Percentiles rank a stretch among this genome's conserved stretches.
phyloP scores from a whole-genome alignment of 2,888 invertebrate genomes.

The Mythimna impura region DNA sequence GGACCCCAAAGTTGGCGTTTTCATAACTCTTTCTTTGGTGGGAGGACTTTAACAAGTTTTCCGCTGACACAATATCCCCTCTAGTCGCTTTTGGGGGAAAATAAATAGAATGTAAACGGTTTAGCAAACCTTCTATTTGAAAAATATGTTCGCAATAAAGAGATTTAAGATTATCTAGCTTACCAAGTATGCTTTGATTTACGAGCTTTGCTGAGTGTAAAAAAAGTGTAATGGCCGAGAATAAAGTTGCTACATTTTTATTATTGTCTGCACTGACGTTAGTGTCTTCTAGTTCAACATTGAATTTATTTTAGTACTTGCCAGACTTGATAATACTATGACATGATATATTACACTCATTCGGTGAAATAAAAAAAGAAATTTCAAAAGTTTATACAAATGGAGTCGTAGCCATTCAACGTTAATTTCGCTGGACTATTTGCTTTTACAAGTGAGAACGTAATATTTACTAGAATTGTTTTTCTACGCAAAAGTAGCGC shows the following conservation, averaged over 20 bases:
- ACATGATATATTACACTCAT: constrained; percentile 28
- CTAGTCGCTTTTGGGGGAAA: constrained; percentile 60
- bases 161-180: constrained; percentile 62
- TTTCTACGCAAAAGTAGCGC: neutral
- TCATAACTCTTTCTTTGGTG: constrained; percentile 86
- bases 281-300: constrained; percentile 37
- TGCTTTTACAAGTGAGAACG: neutral
- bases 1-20: constrained; percentile 85
- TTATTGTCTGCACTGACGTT: constrained; percentile 55
- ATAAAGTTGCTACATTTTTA: constrained; percentile 54
- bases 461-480: neutral
- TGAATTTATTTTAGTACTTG: constrained; percentile 50
- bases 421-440: neutral
- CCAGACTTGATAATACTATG: constrained; percentile 34
- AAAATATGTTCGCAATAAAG: constrained; percentile 62
- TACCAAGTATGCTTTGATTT: constrained; percentile 63
- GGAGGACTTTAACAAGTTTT: constrained; percentile 84
- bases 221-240: constrained; percentile 55
- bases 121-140: constrained; percentile 65
- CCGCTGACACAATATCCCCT: constrained; percentile 80
- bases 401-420: neutral
- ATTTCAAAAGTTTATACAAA: constrained; percentile 14
- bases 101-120: constrained; percentile 74
- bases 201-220: constrained; percentile 43
- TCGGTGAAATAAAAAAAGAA: neutral